Evolutionary conservation across 2,113 vertebrate species (phyloP).

Genomic region (Peromyscus leucopus): DNA sequence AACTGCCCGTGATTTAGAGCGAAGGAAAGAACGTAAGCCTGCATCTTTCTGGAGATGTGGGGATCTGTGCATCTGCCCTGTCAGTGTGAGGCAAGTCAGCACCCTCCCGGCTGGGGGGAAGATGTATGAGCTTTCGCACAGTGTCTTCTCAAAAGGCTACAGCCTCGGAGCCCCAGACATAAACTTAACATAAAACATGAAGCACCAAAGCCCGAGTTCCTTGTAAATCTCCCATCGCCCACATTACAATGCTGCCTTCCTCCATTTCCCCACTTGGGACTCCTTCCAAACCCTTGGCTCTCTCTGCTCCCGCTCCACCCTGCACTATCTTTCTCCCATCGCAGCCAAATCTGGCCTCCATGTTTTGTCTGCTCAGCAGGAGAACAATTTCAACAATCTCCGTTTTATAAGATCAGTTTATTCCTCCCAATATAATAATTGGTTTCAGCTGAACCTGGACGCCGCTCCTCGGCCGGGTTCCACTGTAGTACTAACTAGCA

Average conservation of each 20-base stretch:
- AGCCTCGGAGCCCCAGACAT: neutral
- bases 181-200: slow-evolving; percentile 18
- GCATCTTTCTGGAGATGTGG: neutral
- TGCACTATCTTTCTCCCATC: neutral
- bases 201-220: neutral
- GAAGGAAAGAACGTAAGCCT: neutral
- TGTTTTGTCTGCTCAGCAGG: slow-evolving; percentile 76
- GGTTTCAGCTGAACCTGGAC: slow-evolving; percentile 78
- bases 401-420: slow-evolving; percentile 65
- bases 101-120: neutral
- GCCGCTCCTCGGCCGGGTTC: neutral
- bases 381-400: slow-evolving; percentile 72
- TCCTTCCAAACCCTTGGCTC: slow-evolving; percentile 39
- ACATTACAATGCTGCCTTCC: slow-evolving; percentile 21
- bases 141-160: neutral
- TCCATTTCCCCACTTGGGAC: slow-evolving; percentile 27
- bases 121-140: fast-evolving
- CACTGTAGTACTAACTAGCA: neutral
- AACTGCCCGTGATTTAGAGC: neutral
- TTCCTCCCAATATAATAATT: slow-evolving; percentile 75
- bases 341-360: slow-evolving; percentile 68
- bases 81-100: neutral
- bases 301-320: neutral
- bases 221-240: slow-evolving; percentile 37
- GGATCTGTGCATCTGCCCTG: neutral